Evolutionary conservation across 2,888 invertebrate genomes (phyloP), one percentile per base, ranked within the genome.

Genomic region (Tetheella fluctuosa): DNA sequence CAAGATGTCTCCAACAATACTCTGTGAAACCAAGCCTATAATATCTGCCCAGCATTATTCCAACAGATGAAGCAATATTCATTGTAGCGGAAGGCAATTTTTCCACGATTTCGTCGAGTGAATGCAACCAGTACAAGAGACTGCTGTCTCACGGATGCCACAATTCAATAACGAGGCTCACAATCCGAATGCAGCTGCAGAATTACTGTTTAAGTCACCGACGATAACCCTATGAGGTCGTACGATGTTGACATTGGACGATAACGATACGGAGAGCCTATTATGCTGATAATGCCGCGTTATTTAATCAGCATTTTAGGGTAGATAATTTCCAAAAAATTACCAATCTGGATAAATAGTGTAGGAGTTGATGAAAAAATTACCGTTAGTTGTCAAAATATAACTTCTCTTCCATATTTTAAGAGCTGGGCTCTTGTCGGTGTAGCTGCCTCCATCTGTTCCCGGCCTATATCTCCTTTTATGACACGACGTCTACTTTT

Each of bases 131-230:
- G 76, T 78, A 74, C 76, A 77, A 69, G 65, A 74, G 72, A 72
- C 68, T 74, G 77, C 84, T 77, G 84, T 81, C 80, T 83, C 81
- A 76, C 73, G 70, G 77, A 77, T 80, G 77, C 81, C 80, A 81
- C 89, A 83, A 85, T 85, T 87, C 85, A 89, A 89, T 88, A 90
- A 87, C 81, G 82, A 77, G 62, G 64, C 69, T 73, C 70, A 70
- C 71, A 74, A 74, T 75, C 62, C 68, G 64, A 76, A 72, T 81
- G 82, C 80, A 80, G 76, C 76, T 76, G 78, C 67, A 65, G 66
- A 60, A 60, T 25, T 66, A 48, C 17, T 48, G 74, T 64, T 68
- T 76, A 86, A 85, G 80, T 62, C 58, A 83, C 34, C 53, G 64
- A 70, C 81, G 74, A 54, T 17, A 54, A 53, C 23, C 23, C 25